Evolutionary conservation across 2,797 vertebrate genomes (phyloP), one percentile per base, ranked within the genome.

Genomic region (Gadopsis bispinosus): DNA sequence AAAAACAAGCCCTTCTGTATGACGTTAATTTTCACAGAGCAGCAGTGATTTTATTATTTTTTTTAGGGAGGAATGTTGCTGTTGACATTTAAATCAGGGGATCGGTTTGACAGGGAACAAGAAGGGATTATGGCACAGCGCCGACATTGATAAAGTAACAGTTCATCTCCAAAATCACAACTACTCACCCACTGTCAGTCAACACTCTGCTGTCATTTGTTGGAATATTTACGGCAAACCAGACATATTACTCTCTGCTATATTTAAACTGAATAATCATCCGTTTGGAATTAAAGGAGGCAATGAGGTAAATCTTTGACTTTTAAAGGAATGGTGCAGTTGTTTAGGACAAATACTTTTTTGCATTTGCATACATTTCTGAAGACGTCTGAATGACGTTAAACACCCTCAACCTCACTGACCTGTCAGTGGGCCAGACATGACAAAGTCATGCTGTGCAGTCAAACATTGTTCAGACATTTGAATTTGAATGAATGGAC

Each of bases 1-100:
- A 8, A 1, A 35, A 29, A 7, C 26, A 2, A 37, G 19, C 4
- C 19, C 11, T 37, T 62, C 43, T 54, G 33, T 39, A 4, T 26
- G 50, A 59, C 53, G 12, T 39, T n/a, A 10, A 35, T 65, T 59
- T 50, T 63, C 35, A 39, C 7, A 70, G 56, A 68, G 51, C 20
- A 31, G 53, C 22, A 22, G 19, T 31, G 53, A 41, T 14, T 43
- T 43, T 29, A 47, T 7, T 45, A 37, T 35, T 14, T 43, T 43
- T 29, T 53, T 7, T 45, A 37, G 17, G 61, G 17, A 45, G 19
- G 19, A 66, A 26, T 58, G 22, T 22, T 51, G 33, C 8, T 35
- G 35, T 35, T 54, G 65, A 60, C 69, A 73, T 73, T 75, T 78
- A 55, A 73, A 70, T 69, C 53, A 77, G 45, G 26, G 55, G 41